Evolutionary conservation across 2,888 invertebrate genomes (phyloP).

Genomic region (Drosophila borealis): DNA sequence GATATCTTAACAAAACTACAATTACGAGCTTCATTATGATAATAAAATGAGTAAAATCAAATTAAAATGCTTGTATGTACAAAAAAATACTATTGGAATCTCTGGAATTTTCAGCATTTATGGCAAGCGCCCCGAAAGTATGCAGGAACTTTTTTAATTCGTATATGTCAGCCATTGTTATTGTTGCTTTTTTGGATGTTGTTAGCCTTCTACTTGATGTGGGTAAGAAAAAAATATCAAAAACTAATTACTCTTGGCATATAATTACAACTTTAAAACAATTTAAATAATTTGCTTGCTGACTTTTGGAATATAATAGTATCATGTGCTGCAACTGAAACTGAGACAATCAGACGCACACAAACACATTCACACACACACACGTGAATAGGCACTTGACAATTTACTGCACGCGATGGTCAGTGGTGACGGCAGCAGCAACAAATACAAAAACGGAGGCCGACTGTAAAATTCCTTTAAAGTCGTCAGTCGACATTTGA

Average conservation of each 20-base stretch:
- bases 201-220: conserved; percentile 24
- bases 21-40: no score
- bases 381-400: conserved; percentile 26
- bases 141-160: conserved; percentile 46
- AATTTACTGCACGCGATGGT: conserved; percentile 81
- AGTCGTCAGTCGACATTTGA: conserved; percentile 78
- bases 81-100: neutral
- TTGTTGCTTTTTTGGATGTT: conserved; percentile 16
- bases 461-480: conserved; percentile 78
- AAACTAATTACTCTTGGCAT: conserved; percentile 73
- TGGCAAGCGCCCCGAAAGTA: conserved; percentile 66
- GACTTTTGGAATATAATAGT: conserved; percentile 72
- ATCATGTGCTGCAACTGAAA: conserved; percentile 36
- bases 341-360: conserved; percentile 36
- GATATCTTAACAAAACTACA: no score
- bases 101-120: conserved; percentile 9
- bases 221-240: conserved; percentile 27
- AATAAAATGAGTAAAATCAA: no score
- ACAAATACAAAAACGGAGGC: conserved; percentile 35
- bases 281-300: conserved; percentile 78
- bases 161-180: conserved; percentile 24
- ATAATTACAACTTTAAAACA: conserved; percentile 78
- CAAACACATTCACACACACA: neutral
- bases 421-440: conserved; percentile 51
- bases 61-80: no score